These are phyloP conservation scores for Cyrtodaria siliqua DNA, from an alignment of 2,888 invertebrate species.

Conservation along the genomic window DNA sequence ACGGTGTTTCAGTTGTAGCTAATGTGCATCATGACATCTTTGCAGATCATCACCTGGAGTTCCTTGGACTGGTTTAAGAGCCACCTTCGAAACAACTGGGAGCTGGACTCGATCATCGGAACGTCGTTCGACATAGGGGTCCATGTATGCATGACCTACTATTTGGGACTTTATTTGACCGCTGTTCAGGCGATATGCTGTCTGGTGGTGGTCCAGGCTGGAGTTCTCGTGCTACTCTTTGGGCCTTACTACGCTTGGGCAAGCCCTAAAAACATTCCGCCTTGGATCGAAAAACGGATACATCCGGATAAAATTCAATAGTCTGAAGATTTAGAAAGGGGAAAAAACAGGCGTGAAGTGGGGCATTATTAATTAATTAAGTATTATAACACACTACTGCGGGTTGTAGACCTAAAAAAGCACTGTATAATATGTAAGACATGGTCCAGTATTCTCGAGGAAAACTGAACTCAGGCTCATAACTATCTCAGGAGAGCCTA, in stretches of 20 bases:
- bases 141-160: slow-evolving; percentile 73
- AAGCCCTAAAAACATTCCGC: slow-evolving; percentile 70
- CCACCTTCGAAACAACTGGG: slow-evolving; percentile 60
- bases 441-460: too few relatives aligned
- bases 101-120: slow-evolving; percentile 75
- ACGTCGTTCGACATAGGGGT: slow-evolving; percentile 79
- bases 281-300: slow-evolving; percentile 77
- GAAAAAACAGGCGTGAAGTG: too few relatives aligned
- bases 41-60: slow-evolving; percentile 83
- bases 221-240: slow-evolving; percentile 67
- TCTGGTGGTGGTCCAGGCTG: slow-evolving; percentile 62
- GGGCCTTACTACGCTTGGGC: slow-evolving; percentile 80
- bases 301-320: slow-evolving; percentile 55
- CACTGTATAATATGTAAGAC: too few relatives aligned
- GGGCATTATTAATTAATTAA: too few relatives aligned
- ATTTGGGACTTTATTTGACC: slow-evolving; percentile 68
- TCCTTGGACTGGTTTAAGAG: slow-evolving; percentile 78
- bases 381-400: too few relatives aligned
- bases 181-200: slow-evolving; percentile 66
- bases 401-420: too few relatives aligned
- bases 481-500: too few relatives aligned
- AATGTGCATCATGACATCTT: neutral
- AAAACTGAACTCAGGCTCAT: too few relatives aligned
- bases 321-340: too few relatives aligned
- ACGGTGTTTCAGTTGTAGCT: neutral